Base-by-base conservation (phyloP, 2,888 invertebrate species). In the Stenoptilia bipunctidactyla region DNA sequence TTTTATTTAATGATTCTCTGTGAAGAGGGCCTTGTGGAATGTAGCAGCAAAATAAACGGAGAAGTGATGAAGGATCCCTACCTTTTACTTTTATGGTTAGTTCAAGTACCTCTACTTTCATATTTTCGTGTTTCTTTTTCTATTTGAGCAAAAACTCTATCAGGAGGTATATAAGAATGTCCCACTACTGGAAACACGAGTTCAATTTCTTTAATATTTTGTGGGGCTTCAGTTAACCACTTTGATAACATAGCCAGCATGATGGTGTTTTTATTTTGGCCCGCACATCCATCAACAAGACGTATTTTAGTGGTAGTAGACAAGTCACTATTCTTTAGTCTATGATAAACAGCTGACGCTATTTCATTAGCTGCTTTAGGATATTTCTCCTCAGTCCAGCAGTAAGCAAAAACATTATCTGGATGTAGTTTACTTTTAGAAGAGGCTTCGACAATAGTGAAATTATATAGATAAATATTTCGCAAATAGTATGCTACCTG, bases 211-310 rank as follows among this genome's bases (percentile, higher is more conserved):
- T 49, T 53, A 14, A 44, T 43, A 20, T 39, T 40, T 36, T 39
- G 44, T n/a, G 47, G 44, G 8, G 43, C 38, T 39, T 46, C 44
- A 1, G 36, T 34, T 10, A 54, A 38, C 51, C 51, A 59, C 36
- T 49, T 48, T 1, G 43, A 40, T 5, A 48, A 38, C 52, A 55
- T 55, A 10, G 38, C 40, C 5, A 56, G 34, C 43, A 58, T 45
- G 10, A 44, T 51, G 5, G 50, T 40, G 38, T 60, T 58, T 48
- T 58, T 59, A 37, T 60, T 48, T 41, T 49, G 49, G 1, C 57
- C 54, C 9, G 46, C 45, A 38, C 45, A 42, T 37, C 41, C 40
- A 15, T 41, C 44, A 4, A 39, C 40, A 15, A 39, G 8, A 1
- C 40, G 9, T 9, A 38, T 10, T 20, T 12, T 30, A 2, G 1